Conservation (phyloP, 1,140 invertebrate species). For the Stegodyphus dumicola region DNA sequence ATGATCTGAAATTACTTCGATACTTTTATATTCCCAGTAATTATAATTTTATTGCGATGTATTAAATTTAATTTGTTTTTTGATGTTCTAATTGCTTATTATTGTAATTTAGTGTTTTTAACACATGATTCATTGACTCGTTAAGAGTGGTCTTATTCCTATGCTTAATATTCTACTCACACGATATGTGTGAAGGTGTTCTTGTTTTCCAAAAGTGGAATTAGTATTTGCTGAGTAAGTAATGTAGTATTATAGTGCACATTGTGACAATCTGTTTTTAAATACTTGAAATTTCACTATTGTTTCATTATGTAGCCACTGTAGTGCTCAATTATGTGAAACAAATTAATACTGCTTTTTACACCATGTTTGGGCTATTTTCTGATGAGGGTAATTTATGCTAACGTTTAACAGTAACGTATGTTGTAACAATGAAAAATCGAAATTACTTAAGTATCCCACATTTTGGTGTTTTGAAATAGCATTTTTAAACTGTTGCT, state of each 20-base stretch:
- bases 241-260: constrained; percentile 15
- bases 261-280: constrained; percentile 46
- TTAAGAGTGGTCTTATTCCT: neutral
- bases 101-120: constrained; percentile 48
- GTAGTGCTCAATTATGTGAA: constrained; percentile 47
- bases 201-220: neutral
- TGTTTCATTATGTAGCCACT: constrained; percentile 35
- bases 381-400: constrained; percentile 52
- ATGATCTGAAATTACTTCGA: constrained; percentile 55
- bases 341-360: constrained; percentile 54
- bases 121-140: constrained; percentile 1
- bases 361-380: constrained; percentile 59
- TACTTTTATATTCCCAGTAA: constrained; percentile 37
- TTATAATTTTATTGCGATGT: constrained; percentile 48
- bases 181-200: neutral
- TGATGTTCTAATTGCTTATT: constrained; percentile 46
- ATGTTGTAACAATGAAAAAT: constrained; percentile 36
- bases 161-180: constrained; percentile 21
- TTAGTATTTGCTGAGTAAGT: neutral
- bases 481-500: constrained; percentile 58
- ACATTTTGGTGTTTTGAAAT: constrained; percentile 59
- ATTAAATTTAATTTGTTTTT: constrained; percentile 48
- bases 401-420: constrained; percentile 41
- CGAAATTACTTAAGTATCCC: constrained; percentile 31
- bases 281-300: constrained; percentile 9